Evolutionary conservation across 2,888 invertebrate species (phyloP), one percentile per base, ranked within the genome.

Genomic region (Ommatoiulus sabulosus): DNA sequence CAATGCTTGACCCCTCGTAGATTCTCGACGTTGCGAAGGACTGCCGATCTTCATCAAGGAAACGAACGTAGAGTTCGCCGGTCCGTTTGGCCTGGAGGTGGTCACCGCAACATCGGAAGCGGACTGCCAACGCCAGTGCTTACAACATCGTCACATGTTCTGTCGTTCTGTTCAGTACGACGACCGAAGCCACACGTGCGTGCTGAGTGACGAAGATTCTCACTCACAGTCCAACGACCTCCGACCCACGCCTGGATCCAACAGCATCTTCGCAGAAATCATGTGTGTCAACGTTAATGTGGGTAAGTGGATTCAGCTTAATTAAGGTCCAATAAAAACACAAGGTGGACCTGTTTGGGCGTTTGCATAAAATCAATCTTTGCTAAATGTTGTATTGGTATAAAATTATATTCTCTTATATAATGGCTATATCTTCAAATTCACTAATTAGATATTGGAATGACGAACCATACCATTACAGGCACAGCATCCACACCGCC

Each of bases 81-180:
- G 97, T 84, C 97, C 97, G 6, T 97, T 97, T 92, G 97, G 97
- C 93, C 96, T 97, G 63, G 97, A 97, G 92, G 95, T 97, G 63
- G 96, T 96, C 92, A 96, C 95, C 86, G 97, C 97, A 92, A 94
- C 97, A 93, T 97, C 97, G 4, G 93, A 97, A 90, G 96, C 97
- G 91, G 97, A 97, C 93, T 97, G 97, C 91, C 97, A 97, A 92
- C 95, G 96, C 3, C 96, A 97, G 94, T 97, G 97, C 92, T 94
- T 97, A 84, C 88, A 87, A 24, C 89, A 90, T 24, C 87, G 87
- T 3, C 88, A 89, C 35, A 84, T 96, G 92, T 97, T 97, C 91
- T 97, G 97, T 92, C 95, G 97, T 48, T 97, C 97, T 2, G 96
- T 97, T 85, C 97, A 97, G 92, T 97, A 96, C 92, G 97, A 97